These are phyloP conservation scores for Hyles vespertilio DNA, from an alignment of 1,140 invertebrate species.

Conservation along the genomic window DNA sequence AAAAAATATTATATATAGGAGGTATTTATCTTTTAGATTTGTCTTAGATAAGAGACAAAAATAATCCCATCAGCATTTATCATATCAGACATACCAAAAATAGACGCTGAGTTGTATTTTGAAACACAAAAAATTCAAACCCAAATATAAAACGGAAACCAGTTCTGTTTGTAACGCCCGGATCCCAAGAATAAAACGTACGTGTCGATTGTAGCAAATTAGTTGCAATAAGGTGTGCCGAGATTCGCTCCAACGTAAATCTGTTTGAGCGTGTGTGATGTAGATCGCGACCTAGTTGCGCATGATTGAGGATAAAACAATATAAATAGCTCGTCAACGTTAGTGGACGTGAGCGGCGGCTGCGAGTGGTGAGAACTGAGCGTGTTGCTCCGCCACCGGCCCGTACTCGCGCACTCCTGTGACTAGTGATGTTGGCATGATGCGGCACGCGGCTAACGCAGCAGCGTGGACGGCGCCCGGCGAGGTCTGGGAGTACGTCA, in stretches of 20 bases:
- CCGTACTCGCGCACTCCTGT: background rate
- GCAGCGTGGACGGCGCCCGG: constrained; percentile 64
- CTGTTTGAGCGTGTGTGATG: constrained; percentile 57
- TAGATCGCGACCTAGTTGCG: constrained; percentile 71
- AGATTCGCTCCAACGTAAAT: constrained; percentile 32
- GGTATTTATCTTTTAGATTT: no score
- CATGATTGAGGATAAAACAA: constrained; percentile 73
- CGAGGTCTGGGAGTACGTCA: constrained; percentile 71
- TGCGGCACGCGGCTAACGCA: constrained; percentile 58
- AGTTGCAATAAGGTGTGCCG: constrained; percentile 35
- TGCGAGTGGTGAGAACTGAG: constrained; percentile 35
- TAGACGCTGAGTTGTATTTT: no score
- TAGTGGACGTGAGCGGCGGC: constrained; percentile 45
- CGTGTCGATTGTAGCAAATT: constrained; percentile 5
- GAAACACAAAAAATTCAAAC: background rate
- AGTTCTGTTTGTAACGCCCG: constrained; percentile 5
- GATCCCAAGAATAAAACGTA: constrained; percentile 16
- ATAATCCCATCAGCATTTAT: no score
- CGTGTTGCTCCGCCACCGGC: constrained; percentile 1
- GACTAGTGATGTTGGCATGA: constrained; percentile 58
- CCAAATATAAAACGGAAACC: constrained; percentile 3
- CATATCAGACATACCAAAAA: no score
- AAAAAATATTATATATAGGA: no score
- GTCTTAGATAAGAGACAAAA: no score
- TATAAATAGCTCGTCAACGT: constrained; percentile 71